A percentile compares a stretch with the other conserved stretches of the same genome.
Conservation (phyloP, 2,797 vertebrate species). For the Pteronotus mesoamericanus region DNA sequence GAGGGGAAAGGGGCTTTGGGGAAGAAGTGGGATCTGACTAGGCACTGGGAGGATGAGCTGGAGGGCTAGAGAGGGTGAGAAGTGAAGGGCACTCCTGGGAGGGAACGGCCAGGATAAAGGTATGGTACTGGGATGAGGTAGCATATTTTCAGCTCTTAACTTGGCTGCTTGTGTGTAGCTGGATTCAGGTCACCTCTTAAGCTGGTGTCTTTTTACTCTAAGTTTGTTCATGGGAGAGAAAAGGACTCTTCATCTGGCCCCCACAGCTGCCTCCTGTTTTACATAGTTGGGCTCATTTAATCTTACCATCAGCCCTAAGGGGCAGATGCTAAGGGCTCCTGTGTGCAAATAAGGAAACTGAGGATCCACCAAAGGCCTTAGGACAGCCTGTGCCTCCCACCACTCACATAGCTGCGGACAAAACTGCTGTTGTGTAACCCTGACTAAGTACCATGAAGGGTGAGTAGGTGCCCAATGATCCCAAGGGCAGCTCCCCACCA, state of each 20-base stretch:
- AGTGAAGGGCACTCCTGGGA: background rate
- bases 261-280: background rate
- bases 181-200: background rate
- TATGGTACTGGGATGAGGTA: background rate
- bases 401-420: background rate
- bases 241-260: background rate
- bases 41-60: background rate
- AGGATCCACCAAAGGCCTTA: background rate
- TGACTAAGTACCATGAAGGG: background rate
- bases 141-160: background rate
- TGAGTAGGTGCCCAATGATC: background rate
- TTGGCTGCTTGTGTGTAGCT: background rate
- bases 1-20: background rate
- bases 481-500: background rate
- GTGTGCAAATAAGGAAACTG: background rate
- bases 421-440: rapidly evolving
- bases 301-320: background rate
- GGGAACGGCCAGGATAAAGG: background rate
- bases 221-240: background rate
- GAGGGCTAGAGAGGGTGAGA: background rate
- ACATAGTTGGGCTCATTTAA: no score
- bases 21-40: background rate
- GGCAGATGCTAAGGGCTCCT: background rate
- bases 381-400: no score
- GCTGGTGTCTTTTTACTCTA: background rate